Evolutionary conservation across 2,113 vertebrate genomes (phyloP), one percentile per base, ranked within the genome.

Genomic region (Echinops telfairi): DNA sequence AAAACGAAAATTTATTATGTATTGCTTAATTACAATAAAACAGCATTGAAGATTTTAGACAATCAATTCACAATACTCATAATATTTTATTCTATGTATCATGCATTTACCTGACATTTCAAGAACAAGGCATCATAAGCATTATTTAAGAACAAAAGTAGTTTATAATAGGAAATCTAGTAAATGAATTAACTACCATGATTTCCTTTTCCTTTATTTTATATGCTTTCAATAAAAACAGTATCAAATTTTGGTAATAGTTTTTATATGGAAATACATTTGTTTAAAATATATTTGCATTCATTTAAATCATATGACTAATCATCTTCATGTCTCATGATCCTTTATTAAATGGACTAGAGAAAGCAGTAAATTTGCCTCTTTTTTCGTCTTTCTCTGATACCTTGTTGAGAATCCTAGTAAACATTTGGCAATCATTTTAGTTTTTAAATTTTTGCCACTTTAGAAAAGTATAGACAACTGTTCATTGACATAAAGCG

Each of bases 321-420:
- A 58, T 83, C 38, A 77, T 77, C 23, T n/a, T 36, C 33, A 64
- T 83, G 4, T 86, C 64, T 86, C 58, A 79, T n/a, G 19, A 83
- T 83, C 2, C 19, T 91, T 88, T 89, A 91, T 76, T 64, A 92
- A 80, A 68, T 70, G 22, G 4, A 82, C 23, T 47, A 84, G 66
- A 23, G 0, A 66, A 60, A 93, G 1, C 25, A 88, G 57, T 15
- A 86, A 80, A 19, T 86, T 47, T 47, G 14, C 23, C 17, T 68
- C 6, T 76, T 7, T 90, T 29, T 89, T 40, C 31, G 31, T 53
- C 38, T 66, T 87, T 38, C 38, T 9, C 2, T 78, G 33, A 47
- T 81, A 38, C 2, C 53, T 66, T 38, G n/a, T 33, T 83, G 23
- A 33, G 31, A 96, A 89, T 89, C 22, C 12, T 87, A 10, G 38